Evolutionary conservation across 2,888 invertebrate genomes (phyloP).

Genomic region (Blastobasis adustella): DNA sequence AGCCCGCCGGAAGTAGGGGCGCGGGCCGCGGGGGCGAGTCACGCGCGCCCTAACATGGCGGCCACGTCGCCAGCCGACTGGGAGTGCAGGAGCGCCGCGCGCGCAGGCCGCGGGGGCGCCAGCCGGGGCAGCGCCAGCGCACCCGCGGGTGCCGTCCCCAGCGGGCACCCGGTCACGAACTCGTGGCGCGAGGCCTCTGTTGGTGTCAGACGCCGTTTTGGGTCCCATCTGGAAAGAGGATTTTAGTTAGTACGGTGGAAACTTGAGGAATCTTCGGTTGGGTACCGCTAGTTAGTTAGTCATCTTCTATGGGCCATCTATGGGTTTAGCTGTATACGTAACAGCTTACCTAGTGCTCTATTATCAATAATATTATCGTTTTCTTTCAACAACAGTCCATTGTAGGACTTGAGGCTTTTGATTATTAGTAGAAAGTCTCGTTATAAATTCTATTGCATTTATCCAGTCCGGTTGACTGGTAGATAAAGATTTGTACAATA

Average conservation of each 20-base stretch:
- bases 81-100: constrained; percentile 72
- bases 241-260: not conserved
- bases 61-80: constrained; percentile 80
- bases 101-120: constrained; percentile 47
- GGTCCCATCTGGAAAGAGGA: constrained; percentile 85
- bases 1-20: constrained; percentile 26
- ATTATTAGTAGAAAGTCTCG: too few species aligned
- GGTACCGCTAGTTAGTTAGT: too few species aligned
- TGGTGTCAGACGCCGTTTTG: constrained; percentile 91
- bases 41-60: constrained; percentile 78
- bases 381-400: too few species aligned
- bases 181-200: constrained; percentile 93
- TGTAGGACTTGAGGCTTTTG: too few species aligned
- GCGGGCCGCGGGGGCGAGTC: constrained; percentile 48
- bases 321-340: too few species aligned
- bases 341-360: too few species aligned
- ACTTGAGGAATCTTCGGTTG: too few species aligned
- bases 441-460: too few species aligned
- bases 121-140: constrained; percentile 61
- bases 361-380: too few species aligned
- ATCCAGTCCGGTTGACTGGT: too few species aligned
- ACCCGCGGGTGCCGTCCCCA: constrained; percentile 57
- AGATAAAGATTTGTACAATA: too few species aligned
- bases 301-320: too few species aligned
- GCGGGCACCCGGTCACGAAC: constrained; percentile 77